Conservation (phyloP, 2,113 vertebrate species). For the Xiphias gladius region DNA sequence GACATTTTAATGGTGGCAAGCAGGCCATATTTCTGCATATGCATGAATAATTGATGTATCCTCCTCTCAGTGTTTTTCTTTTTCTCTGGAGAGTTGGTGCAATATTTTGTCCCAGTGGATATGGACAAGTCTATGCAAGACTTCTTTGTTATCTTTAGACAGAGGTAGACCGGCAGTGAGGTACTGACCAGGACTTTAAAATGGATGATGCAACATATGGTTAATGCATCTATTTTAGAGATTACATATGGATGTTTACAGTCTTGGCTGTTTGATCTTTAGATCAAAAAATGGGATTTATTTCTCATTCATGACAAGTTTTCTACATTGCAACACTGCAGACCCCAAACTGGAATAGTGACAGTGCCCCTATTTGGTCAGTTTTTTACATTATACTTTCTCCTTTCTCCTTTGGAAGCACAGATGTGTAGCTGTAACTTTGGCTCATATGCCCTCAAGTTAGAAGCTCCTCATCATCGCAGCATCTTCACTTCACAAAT, state of each 20-base stretch:
- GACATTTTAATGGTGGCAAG: constrained; percentile 8
- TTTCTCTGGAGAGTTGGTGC: constrained; percentile 43
- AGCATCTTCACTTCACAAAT: constrained; percentile 64
- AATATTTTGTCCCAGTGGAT: constrained; percentile 29
- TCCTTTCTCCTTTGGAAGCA: constrained; percentile 9
- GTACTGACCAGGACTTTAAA: constrained; percentile 8
- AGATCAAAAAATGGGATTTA: background rate
- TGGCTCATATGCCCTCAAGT: background rate
- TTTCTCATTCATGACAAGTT: constrained; percentile 28
- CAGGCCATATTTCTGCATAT: constrained; percentile 43
- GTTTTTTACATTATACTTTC: constrained; percentile 24
- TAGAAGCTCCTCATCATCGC: constrained; percentile 46
- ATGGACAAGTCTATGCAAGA: constrained; percentile 13
- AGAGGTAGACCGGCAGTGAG: background rate
- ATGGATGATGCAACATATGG: constrained; percentile 38
- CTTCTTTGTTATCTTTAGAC: constrained; percentile 36
- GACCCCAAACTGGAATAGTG: constrained; percentile 36
- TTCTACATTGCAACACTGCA: constrained; percentile 25
- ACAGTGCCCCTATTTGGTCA: constrained; percentile 4
- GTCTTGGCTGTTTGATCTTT: constrained; percentile 15
- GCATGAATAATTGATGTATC: constrained; percentile 69
- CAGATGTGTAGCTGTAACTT: constrained; percentile 14
- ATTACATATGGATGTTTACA: constrained; percentile 19
- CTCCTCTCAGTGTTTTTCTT: constrained; percentile 43
- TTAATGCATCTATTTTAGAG: constrained; percentile 33